phyloP scores from a whole-genome alignment of 1,140 invertebrate genomes.

The Diorhabda carinulata region DNA sequence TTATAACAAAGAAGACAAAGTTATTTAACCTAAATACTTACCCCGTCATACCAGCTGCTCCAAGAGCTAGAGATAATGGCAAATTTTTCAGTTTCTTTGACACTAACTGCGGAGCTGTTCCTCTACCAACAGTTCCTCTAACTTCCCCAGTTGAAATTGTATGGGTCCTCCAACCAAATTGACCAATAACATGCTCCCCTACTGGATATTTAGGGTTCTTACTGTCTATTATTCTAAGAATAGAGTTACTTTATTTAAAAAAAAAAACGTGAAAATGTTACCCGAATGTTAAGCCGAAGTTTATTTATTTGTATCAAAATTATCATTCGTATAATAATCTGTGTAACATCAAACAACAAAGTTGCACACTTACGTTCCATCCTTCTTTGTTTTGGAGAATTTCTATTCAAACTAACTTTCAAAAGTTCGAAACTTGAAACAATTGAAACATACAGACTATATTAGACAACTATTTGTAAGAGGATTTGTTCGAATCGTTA shows the following conservation, averaged over 20 bases:
- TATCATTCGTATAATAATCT: slow-evolving; percentile 17
- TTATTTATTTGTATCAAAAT: slow-evolving; percentile 8
- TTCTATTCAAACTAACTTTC: too few species aligned
- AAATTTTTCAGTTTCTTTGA: slow-evolving; percentile 50
- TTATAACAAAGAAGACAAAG: too few species aligned
- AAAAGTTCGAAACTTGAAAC: too few species aligned
- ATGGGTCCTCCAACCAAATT: slow-evolving; percentile 57
- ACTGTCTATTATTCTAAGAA: slow-evolving; percentile 47
- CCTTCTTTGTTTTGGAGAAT: too few species aligned
- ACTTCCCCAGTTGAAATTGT: slow-evolving; percentile 48
- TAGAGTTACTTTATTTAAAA: slow-evolving; percentile 23
- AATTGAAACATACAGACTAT: too few species aligned
- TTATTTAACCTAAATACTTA: slow-evolving; percentile 7
- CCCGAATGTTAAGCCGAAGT: too few species aligned
- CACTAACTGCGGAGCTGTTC: slow-evolving; percentile 41
- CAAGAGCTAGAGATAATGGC: slow-evolving; percentile 47
- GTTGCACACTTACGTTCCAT: too few species aligned
- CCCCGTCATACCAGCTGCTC: slow-evolving; percentile 34
- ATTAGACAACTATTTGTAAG: too few species aligned
- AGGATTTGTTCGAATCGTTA: too few species aligned
- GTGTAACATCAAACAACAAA: too few species aligned
- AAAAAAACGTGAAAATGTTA: slow-evolving; percentile 25
- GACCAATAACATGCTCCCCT: slow-evolving; percentile 50
- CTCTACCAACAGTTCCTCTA: slow-evolving; percentile 31
- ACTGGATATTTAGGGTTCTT: slow-evolving; percentile 52